Percentiles rank a stretch among this genome's conserved stretches.
These are phyloP conservation scores for Mormyrops attenuatus DNA, from an alignment of 2,797 vertebrate genomes.

Conservation along the genomic window DNA sequence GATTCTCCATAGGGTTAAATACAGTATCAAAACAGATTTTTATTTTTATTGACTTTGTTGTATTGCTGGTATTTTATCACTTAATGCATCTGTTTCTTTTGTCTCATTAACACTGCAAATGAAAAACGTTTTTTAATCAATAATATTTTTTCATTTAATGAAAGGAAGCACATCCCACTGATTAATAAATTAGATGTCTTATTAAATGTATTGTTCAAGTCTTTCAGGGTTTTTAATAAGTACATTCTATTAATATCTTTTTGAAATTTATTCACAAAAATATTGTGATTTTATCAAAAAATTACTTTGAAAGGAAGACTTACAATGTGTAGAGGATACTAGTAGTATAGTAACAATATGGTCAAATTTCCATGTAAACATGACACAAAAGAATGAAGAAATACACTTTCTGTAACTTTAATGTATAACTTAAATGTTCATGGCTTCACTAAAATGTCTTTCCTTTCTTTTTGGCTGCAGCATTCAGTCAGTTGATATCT, in stretches of 20 bases:
- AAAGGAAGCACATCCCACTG: slow-evolving; percentile 53
- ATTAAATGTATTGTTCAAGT: slow-evolving; percentile 61
- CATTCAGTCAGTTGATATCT: slow-evolving; percentile 63
- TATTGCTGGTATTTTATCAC: background rate
- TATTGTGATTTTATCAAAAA: background rate
- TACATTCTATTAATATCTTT: background rate
- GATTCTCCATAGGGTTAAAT: background rate
- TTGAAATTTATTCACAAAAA: background rate
- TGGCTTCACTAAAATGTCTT: slow-evolving; percentile 56
- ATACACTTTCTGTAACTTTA: background rate
- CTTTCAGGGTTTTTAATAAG: slow-evolving; percentile 25
- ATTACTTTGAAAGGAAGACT: background rate
- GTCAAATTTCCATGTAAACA: slow-evolving; percentile 46
- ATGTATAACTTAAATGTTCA: slow-evolving; percentile 67
- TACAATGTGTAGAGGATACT: background rate
- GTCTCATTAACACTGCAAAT: slow-evolving; percentile 71
- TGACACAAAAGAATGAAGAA: slow-evolving; percentile 14
- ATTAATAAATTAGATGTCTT: slow-evolving; percentile 59
- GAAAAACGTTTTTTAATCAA: background rate
- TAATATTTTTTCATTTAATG: slow-evolving; percentile 63
- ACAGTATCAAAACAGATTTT: background rate
- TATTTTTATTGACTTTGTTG: background rate
- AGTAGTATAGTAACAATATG: background rate
- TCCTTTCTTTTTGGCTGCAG: slow-evolving; percentile 51
- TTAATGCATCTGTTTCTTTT: slow-evolving; percentile 68